Percentiles rank a stretch among this genome's conserved stretches.
Evolutionary conservation across 1,140 invertebrate genomes (phyloP).

Genomic region (Mylabris phalerata): DNA sequence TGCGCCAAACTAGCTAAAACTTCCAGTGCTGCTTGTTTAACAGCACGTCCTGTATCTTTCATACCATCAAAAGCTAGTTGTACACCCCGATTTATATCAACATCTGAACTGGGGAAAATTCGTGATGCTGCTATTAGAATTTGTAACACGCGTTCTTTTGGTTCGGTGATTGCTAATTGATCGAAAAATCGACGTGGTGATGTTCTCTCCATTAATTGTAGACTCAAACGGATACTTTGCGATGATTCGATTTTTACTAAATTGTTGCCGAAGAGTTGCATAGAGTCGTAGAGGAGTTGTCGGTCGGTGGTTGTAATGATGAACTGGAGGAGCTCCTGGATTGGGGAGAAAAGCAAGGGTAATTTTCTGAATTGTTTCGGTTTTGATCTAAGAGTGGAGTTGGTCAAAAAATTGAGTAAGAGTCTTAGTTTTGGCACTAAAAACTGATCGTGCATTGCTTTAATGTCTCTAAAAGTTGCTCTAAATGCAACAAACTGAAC

Average conservation of each 20-base stretch:
- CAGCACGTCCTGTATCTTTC: slow-evolving; percentile 61
- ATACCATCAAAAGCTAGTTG: slow-evolving; percentile 51
- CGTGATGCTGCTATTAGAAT: slow-evolving; percentile 68
- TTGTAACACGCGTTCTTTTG: slow-evolving; percentile 61
- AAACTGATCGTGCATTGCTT: too few relatives aligned
- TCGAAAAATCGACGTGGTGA: slow-evolving; percentile 1
- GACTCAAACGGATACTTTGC: background rate
- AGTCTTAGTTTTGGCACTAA: too few relatives aligned
- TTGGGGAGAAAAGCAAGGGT: background rate
- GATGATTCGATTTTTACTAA: slow-evolving; percentile 1
- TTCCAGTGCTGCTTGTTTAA: slow-evolving; percentile 75
- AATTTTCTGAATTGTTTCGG: too few relatives aligned
- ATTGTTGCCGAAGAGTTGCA: background rate
- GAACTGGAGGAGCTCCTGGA: background rate
- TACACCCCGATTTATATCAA: slow-evolving; percentile 60
- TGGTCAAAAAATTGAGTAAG: too few relatives aligned
- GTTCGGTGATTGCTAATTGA: background rate
- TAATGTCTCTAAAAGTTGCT: too few relatives aligned
- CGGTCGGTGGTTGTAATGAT: background rate
- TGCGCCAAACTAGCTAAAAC: slow-evolving; percentile 70
- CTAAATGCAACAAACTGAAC: too few relatives aligned
- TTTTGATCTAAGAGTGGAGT: too few relatives aligned
- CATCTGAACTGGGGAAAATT: slow-evolving; percentile 67
- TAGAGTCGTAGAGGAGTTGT: background rate
- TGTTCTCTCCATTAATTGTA: slow-evolving; percentile 7